Conservation (phyloP, 2,113 vertebrate genomes). For the Corythaixoides concolor region DNA sequence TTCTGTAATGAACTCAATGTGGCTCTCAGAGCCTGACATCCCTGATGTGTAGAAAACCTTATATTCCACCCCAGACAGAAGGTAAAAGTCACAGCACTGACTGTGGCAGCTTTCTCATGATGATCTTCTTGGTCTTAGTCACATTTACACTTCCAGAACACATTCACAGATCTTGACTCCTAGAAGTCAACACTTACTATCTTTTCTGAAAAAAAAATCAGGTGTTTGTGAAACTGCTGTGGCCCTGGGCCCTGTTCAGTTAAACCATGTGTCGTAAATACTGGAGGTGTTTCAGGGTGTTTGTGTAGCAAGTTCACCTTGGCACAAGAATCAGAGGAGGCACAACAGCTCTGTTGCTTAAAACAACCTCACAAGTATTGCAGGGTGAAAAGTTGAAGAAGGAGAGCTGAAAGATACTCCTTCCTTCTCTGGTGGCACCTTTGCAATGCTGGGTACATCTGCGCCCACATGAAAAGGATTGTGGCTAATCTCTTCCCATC, state of each 20-base stretch:
- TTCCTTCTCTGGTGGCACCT: not conserved
- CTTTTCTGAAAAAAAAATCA: not conserved
- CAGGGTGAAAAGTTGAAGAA: not conserved
- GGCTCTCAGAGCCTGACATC: not conserved
- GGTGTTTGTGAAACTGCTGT: not conserved
- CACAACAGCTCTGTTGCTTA: not conserved
- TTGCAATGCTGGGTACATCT: not conserved
- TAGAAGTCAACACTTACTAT: not conserved
- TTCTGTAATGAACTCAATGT: not conserved
- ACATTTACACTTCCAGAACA: not conserved
- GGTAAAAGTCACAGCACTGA: not conserved
- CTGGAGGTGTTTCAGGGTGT: not conserved
- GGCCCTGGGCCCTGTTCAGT: not conserved
- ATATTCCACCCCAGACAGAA: not conserved
- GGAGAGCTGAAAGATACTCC: not conserved
- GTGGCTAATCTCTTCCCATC: not conserved
- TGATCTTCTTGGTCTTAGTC: not conserved
- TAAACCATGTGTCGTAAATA: not conserved
- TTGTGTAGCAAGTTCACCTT: not conserved
- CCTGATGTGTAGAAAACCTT: not conserved
- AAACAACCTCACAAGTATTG: not conserved
- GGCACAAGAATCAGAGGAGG: not conserved
- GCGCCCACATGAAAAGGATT: not conserved
- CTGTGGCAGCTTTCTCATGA: not conserved
- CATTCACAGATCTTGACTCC: not conserved